Conservation (phyloP, 2,113 vertebrate species). For the Coryphaenoides rupestris region DNA sequence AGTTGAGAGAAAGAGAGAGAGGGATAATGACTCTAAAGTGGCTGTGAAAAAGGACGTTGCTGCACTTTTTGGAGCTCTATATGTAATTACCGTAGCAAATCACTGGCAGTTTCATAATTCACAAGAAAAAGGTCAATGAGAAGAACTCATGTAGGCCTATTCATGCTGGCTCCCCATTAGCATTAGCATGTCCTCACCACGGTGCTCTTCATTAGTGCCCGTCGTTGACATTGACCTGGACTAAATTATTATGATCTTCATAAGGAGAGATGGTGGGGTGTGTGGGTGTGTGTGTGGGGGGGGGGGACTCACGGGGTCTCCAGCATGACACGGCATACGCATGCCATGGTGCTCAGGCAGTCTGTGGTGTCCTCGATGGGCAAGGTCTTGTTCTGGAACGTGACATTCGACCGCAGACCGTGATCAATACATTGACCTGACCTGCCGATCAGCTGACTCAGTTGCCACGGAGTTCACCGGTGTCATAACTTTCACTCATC, state of each 20-base stretch:
- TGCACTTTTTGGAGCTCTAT: neutral
- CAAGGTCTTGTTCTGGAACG: conserved; percentile 86
- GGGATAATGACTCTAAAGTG: neutral
- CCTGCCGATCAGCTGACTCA: neutral
- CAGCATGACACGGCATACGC: conserved; percentile 91
- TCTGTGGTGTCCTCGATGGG: conserved; percentile 93
- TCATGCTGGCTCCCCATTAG: neutral
- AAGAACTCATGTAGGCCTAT: conserved; percentile 2
- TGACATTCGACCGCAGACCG: neutral
- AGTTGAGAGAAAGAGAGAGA: neutral
- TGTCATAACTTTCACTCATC: too few species aligned
- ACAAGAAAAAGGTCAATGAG: neutral
- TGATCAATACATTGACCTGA: neutral
- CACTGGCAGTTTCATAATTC: conserved; percentile 4
- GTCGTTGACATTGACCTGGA: conserved; percentile 27
- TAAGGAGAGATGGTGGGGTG: neutral
- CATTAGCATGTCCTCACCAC: too few species aligned
- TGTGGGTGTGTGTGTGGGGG: too few species aligned
- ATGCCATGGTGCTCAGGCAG: conserved; percentile 94
- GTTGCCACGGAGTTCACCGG: conserved; percentile 14
- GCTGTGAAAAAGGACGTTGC: neutral
- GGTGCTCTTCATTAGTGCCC: conserved; percentile 14
- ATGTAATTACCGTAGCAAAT: too few species aligned
- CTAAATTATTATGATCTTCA: conserved; percentile 14
- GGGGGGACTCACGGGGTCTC: conserved; percentile 86